Evolutionary conservation across 23 tunicate genomes (phyloP).

Genomic region (Halocynthia aurantium): DNA sequence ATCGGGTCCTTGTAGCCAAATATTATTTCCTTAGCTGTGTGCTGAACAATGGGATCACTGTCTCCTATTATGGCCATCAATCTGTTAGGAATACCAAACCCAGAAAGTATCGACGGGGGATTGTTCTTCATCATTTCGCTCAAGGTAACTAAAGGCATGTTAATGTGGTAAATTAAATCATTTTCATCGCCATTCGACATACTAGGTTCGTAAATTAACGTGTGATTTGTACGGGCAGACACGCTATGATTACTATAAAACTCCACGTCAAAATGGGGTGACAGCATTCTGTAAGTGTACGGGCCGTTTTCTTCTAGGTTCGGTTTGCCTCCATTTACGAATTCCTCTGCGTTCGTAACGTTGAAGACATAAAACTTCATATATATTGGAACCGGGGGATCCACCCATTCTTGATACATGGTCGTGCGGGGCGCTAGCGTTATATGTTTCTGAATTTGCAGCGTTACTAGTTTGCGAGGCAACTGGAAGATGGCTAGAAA

Average conservation of each 20-base stretch:
- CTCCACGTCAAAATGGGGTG: slow-evolving; percentile 55
- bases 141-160: slow-evolving; percentile 47
- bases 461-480: background rate
- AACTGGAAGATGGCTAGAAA: slow-evolving; percentile 8
- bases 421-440: slow-evolving; percentile 60
- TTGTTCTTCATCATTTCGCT: slow-evolving; percentile 4
- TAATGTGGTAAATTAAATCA: slow-evolving; percentile 33
- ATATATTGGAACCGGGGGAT: slow-evolving; percentile 64
- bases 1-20: slow-evolving; percentile 85
- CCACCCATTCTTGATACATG: slow-evolving; percentile 57
- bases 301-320: slow-evolving; percentile 65
- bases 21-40: slow-evolving; percentile 63
- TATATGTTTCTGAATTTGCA: slow-evolving; percentile 22
- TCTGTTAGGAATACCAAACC: background rate
- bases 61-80: background rate
- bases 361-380: slow-evolving; percentile 90
- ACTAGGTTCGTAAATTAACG: slow-evolving; percentile 38
- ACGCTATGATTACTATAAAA: slow-evolving; percentile 74
- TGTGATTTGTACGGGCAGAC: slow-evolving; percentile 69
- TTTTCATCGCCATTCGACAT: slow-evolving; percentile 19
- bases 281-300: slow-evolving; percentile 37
- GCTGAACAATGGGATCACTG: slow-evolving; percentile 37
- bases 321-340: slow-evolving; percentile 65
- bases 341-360: slow-evolving; percentile 61
- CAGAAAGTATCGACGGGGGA: background rate